Evolutionary conservation across 2,113 vertebrate genomes (phyloP).

Genomic region (Pyrgilauda ruficollis): DNA sequence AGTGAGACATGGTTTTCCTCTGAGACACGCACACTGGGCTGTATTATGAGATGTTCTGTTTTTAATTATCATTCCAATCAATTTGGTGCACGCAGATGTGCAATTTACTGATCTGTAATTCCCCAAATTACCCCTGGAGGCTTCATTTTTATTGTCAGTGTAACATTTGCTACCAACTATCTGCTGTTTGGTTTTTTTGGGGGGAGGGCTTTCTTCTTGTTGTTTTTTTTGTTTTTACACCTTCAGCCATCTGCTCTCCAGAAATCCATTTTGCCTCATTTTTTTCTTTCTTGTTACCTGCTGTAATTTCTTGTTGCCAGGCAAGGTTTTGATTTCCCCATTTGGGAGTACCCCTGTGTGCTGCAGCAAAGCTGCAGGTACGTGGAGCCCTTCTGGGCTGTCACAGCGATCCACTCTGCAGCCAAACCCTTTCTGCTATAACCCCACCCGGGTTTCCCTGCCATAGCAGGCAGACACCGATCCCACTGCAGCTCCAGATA

Average conservation of each 20-base stretch:
- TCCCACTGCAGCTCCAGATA: neutral
- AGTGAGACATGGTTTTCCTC: constrained; percentile 27
- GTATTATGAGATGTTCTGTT: constrained; percentile 62
- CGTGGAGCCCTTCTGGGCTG: neutral
- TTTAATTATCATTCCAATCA: constrained; percentile 68
- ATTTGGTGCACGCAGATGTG: constrained; percentile 61
- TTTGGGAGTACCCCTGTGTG: neutral
- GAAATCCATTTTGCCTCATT: constrained; percentile 8
- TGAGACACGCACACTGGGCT: neutral
- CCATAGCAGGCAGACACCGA: neutral
- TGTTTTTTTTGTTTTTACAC: constrained; percentile 21
- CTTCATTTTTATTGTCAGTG: constrained; percentile 52
- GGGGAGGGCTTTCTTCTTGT: neutral
- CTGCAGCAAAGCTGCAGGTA: neutral
- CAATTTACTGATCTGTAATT: constrained; percentile 68
- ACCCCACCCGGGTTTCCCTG: neutral
- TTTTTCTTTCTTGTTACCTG: constrained; percentile 17
- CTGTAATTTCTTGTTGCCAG: neutral
- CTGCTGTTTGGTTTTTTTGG: neutral
- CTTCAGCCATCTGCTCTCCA: constrained; percentile 43
- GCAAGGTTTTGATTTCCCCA: neutral
- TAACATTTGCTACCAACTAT: constrained; percentile 50
- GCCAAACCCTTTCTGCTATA: neutral
- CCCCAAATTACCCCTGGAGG: constrained; percentile 61
- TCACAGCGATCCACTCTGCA: neutral